Evolutionary conservation across 2,797 vertebrate genomes (phyloP), one percentile per base, ranked within the genome.

Genomic region (Squalus acanthias): DNA sequence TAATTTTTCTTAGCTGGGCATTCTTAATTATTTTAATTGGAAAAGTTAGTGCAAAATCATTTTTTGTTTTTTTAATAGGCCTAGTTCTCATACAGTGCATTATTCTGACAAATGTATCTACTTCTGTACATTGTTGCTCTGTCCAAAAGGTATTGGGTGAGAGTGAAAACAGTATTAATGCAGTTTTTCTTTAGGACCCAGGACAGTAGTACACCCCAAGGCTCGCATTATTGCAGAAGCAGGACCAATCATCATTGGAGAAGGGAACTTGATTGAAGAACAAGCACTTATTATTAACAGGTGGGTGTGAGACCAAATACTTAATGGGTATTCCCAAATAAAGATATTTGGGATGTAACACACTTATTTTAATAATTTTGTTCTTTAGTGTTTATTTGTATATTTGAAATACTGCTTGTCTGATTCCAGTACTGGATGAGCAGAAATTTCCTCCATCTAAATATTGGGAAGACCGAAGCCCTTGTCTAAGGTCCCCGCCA

Each of bases 241-340:
- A 0, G 99, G 99, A 20, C 99, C 99, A 0, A 99, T 99, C 95
- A 97, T 99, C 74, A 99, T 99, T 1, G 99, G 99, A 13, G 99
- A 99, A 96, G 99, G 99, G 0, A 99, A 99, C 97, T 98, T 99
- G 1, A 99, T 99, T 96, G 99, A 99, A 96, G 99, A 99, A 96
- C 99, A 99, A 97, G 99, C 98, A 0, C 98, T 99, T 29, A 99
- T 99, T 97, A 98, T 99, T 96, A 99, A 99, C 76, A 98, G 98
- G 99, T 99, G 65, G 82, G 97, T 96, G 29, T 24, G 29, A 20
- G 92, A 89, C 9, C 4, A 57, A 57, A 79, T 72, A 69, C 15
- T 20, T 46, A 70, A n/a, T n/a, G 39, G 7, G 29, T 53, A 57
- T 74, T 96, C 92, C 29, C 24, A 92, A 39, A 89, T 50, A 82